Percentiles rank a stretch among this genome's conserved stretches.
Evolutionary conservation across 2,888 invertebrate genomes (phyloP).

Genomic region (Lasioglossum malachurum): DNA sequence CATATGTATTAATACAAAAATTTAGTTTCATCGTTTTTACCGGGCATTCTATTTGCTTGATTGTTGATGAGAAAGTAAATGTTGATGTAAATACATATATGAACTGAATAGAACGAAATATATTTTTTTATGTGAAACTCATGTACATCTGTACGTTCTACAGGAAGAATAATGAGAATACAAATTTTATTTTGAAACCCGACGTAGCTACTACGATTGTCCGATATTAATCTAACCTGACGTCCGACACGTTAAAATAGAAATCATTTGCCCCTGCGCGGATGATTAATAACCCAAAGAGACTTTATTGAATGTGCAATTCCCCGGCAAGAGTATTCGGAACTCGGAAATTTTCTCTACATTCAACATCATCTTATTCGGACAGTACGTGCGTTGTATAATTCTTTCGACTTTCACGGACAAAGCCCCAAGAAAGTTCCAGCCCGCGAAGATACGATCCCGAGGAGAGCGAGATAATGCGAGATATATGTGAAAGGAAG

Average conservation of each 20-base stretch:
- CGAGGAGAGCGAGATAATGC: conserved; percentile 3
- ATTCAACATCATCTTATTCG: background rate
- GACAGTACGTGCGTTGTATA: background rate
- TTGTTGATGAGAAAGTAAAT: no score
- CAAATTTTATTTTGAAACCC: background rate
- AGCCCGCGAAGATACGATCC: conserved; percentile 18
- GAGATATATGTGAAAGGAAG: conserved; percentile 9
- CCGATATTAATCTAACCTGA: background rate
- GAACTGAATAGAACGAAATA: background rate
- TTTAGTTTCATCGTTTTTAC: no score
- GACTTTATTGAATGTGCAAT: background rate
- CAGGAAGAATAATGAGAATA: background rate
- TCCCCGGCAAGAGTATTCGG: background rate
- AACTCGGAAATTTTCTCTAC: background rate
- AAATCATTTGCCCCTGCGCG: background rate
- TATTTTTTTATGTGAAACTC: background rate
- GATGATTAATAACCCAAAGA: background rate
- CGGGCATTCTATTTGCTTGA: no score
- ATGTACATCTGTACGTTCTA: background rate
- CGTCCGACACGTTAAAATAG: background rate
- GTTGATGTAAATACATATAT: background rate
- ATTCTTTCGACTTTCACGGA: conserved; percentile 16
- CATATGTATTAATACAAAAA: no score
- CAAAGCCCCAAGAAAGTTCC: conserved; percentile 9
- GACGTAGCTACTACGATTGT: background rate